Conservation (phyloP, 1,140 invertebrate species). For the Zeugodacus cucurbitae region DNA sequence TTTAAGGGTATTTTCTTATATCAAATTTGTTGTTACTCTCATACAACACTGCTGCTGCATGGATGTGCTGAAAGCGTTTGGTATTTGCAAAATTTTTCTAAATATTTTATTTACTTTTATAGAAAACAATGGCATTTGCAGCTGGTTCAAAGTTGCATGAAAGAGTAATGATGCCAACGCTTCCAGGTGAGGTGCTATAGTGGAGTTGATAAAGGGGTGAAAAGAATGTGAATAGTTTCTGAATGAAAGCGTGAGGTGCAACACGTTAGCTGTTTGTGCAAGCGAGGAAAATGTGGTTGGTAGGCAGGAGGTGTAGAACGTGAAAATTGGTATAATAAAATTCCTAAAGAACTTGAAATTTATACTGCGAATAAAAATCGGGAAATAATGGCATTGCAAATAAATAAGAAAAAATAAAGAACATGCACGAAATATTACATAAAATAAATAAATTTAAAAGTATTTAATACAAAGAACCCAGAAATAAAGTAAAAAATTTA, state of each 20-base stretch:
- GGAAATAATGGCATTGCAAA: too few relatives aligned
- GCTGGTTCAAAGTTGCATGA: slow-evolving; percentile 25
- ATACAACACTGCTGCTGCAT: not conserved
- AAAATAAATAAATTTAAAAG: too few relatives aligned
- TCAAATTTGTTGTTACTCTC: too few relatives aligned
- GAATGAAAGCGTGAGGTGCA: not conserved
- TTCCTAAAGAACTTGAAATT: not conserved
- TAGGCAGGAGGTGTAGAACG: not conserved
- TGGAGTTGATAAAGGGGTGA: not conserved
- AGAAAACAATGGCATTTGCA: slow-evolving; percentile 3
- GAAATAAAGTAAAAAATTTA: too few relatives aligned
- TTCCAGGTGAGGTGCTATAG: not conserved
- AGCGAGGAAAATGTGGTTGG: not conserved
- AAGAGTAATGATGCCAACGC: not conserved
- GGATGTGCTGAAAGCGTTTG: not conserved
- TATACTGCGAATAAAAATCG: not conserved
- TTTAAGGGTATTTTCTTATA: not conserved
- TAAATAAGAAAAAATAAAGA: too few relatives aligned
- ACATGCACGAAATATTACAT: too few relatives aligned
- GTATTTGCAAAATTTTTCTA: not conserved
- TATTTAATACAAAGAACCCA: too few relatives aligned
- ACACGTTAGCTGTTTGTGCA: too few relatives aligned
- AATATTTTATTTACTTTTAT: not conserved
- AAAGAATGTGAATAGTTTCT: not conserved
- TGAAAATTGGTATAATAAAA: not conserved